phyloP scores from a whole-genome alignment of 2,888 invertebrate genomes.

The Sinopyrophorus schimmeli region DNA sequence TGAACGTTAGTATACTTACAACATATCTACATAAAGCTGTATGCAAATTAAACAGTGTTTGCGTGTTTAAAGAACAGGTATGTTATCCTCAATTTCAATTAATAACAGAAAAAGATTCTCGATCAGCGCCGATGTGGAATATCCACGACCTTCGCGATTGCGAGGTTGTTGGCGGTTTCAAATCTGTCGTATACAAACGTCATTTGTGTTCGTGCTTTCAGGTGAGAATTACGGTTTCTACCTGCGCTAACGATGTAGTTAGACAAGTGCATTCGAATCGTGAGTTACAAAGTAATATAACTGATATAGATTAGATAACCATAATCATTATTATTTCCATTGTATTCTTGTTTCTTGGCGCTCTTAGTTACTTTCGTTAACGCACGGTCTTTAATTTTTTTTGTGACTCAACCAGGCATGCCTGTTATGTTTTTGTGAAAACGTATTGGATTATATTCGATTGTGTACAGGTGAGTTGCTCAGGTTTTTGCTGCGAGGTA shows the following conservation, averaged over 20 bases:
- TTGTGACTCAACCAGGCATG: too few species aligned
- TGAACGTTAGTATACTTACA: too few species aligned
- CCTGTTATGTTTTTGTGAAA: slow-evolving; percentile 4
- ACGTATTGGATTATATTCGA: slow-evolving; percentile 2
- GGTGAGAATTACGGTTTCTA: slow-evolving; percentile 21
- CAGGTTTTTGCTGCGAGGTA: not conserved
- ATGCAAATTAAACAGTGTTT: too few species aligned
- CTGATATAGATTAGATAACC: slow-evolving; percentile 19
- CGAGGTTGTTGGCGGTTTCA: slow-evolving; percentile 19
- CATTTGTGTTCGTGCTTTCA: slow-evolving; percentile 19
- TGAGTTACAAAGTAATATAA: slow-evolving; percentile 8
- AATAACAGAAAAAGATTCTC: slow-evolving; percentile 12
- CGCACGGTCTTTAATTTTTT: too few species aligned
- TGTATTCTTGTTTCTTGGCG: not conserved
- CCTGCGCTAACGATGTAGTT: slow-evolving; percentile 17
- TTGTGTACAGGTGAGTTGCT: slow-evolving; percentile 9
- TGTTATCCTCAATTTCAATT: slow-evolving; percentile 4
- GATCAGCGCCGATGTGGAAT: slow-evolving; percentile 19
- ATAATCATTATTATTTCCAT: not conserved
- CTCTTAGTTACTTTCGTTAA: too few species aligned
- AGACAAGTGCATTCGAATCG: slow-evolving; percentile 13
- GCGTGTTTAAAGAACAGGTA: too few species aligned
- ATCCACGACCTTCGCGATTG: slow-evolving; percentile 22
- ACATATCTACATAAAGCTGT: too few species aligned
- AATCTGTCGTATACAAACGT: slow-evolving; percentile 5